Base-by-base conservation (phyloP, 2,797 vertebrate species). In the Mormyrops boulengeri region DNA sequence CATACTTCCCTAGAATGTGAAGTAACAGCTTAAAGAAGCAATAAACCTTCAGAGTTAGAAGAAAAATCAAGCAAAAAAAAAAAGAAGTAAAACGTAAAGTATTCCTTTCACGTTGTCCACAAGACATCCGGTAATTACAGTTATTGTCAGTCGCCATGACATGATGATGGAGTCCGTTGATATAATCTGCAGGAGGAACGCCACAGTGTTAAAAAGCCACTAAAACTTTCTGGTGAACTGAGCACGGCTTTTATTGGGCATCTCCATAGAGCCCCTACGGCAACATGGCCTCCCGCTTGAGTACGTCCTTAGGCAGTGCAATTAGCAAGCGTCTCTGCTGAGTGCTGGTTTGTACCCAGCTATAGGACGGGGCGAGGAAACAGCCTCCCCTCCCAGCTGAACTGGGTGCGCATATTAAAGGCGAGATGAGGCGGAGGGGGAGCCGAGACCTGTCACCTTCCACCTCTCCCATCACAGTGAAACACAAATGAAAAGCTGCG, bases 21-120 rank as follows among this genome's bases (percentile, higher is more conserved):
- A 82, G 38, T 53, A 85, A 53, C 49, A 86, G 26, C 50, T 86
- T 86, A 34, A 86, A 44, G 41, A 82, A 82, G 77, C 77, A n/a
- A 44, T 47, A 82, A 47, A 82, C 41, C 4, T 22, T 47, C 77
- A 44, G 14, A 2, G 17, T 77, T 30, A 66, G 22, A 66, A 66
- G 26, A 30, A 12, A 66, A 30, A 66, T 66, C 60, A 66, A 66
- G 22, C n/a, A n/a, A 30, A 26, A 26, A 26, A 69, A 69, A 73
- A 14, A 69, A 69, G 3, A 38, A 69, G 26, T 69, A 26, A 66
- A 34, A 69, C 12, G 26, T 66, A n/a, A 80, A 19, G 17, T 47
- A 82, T 44, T 82, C 77, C 47, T 82, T 34, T 82, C 38, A 82
- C 19, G 3, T 14, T 22, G 77, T 82, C 19, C 77, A 82, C 41